Conservation (phyloP, 2,113 vertebrate genomes). For the Pituophis catenifer region DNA sequence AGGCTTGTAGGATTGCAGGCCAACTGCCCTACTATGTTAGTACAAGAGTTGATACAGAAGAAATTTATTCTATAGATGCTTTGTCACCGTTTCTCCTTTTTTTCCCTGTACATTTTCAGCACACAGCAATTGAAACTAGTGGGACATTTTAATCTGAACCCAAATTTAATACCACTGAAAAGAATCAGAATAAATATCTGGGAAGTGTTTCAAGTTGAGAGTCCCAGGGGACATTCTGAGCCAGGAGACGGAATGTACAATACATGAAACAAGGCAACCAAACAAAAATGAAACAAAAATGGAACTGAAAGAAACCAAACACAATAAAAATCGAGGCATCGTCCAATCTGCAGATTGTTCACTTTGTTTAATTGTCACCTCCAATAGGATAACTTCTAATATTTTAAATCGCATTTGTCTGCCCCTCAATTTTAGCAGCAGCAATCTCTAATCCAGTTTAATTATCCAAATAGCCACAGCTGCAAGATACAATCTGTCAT, state of each 20-base stretch:
- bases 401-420: not conserved
- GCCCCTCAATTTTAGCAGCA: not conserved
- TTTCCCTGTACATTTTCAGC: conserved; percentile 4
- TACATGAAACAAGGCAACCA: not conserved
- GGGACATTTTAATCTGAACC: not conserved
- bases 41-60: not conserved
- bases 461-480: not conserved
- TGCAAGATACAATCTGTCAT: not conserved
- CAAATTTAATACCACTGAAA: conserved; percentile 1
- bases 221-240: conserved; percentile 19
- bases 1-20: not conserved
- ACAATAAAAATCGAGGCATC: not conserved
- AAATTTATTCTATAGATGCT: not conserved
- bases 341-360: too few relatives aligned
- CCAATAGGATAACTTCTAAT: not conserved
- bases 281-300: conserved; percentile 10
- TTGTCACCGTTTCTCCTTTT: not conserved
- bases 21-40: not conserved
- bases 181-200: conserved; percentile 14
- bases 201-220: conserved; percentile 1
- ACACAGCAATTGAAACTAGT: not conserved
- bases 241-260: not conserved
- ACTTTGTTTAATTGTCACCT: not conserved
- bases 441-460: not conserved
- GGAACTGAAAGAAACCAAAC: conserved; percentile 16